phyloP scores from a whole-genome alignment of 2,888 invertebrate genomes.

The Andrena hattorfiana region DNA sequence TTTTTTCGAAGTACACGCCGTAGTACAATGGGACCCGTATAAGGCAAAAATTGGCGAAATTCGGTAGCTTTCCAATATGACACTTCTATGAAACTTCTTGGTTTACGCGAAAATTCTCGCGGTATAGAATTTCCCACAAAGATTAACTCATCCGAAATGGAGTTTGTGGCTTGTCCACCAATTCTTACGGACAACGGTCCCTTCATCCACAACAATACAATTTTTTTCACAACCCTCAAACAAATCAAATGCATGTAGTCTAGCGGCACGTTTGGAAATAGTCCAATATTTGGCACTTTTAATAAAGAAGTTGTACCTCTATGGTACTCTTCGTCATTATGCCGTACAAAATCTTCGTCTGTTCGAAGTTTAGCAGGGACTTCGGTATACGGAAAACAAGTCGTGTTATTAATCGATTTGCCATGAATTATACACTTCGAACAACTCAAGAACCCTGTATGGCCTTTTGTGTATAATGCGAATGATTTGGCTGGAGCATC shows the following conservation, averaged over 20 bases:
- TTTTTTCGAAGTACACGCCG: neutral
- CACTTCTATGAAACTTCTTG: constrained; percentile 8
- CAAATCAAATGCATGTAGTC: constrained; percentile 77
- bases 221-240: constrained; percentile 74
- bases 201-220: constrained; percentile 71
- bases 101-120: constrained; percentile 73
- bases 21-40: constrained; percentile 9
- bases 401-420: constrained; percentile 18
- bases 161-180: neutral
- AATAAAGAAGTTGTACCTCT: constrained; percentile 55
- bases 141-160: constrained; percentile 24
- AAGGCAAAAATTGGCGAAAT: constrained; percentile 25
- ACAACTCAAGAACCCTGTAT: constrained; percentile 61
- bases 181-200: constrained; percentile 48
- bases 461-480: constrained; percentile 47
- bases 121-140: constrained; percentile 30
- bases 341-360: constrained; percentile 43
- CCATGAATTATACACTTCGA: constrained; percentile 60
- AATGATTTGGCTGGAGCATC: constrained; percentile 60
- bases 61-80: constrained; percentile 21
- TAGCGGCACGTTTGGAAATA: constrained; percentile 68
- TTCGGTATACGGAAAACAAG: constrained; percentile 15
- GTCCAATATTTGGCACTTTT: constrained; percentile 69
- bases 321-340: constrained; percentile 42
- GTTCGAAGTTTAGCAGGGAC: constrained; percentile 35